These are phyloP conservation scores for Amphimallon solstitiale DNA, from an alignment of 2,888 invertebrate species.

Conservation along the genomic window DNA sequence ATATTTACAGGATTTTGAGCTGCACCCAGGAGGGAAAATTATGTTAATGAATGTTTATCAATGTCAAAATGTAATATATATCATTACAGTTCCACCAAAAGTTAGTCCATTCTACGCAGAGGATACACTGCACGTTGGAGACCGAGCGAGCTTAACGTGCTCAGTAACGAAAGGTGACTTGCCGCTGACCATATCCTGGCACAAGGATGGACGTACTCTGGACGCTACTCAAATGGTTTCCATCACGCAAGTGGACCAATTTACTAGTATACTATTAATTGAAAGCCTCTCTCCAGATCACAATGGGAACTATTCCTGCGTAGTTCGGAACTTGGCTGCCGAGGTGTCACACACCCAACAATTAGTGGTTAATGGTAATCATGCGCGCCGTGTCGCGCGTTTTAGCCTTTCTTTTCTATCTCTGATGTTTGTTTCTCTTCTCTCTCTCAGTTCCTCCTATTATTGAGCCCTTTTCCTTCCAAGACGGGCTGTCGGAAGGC, in stretches of 20 bases:
- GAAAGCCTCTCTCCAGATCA: slow-evolving; percentile 79
- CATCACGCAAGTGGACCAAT: slow-evolving; percentile 79
- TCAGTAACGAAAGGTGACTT: slow-evolving; percentile 81
- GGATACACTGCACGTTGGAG: slow-evolving; percentile 76
- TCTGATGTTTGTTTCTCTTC: slow-evolving; percentile 69
- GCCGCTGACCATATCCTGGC: slow-evolving; percentile 80
- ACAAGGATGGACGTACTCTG: slow-evolving; percentile 76
- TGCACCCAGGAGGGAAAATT: slow-evolving; percentile 4
- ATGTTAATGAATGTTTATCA: neutral
- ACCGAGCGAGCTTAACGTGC: slow-evolving; percentile 78
- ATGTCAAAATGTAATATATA: slow-evolving; percentile 36
- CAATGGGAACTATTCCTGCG: slow-evolving; percentile 82
- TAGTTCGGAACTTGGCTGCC: slow-evolving; percentile 77
- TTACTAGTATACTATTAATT: slow-evolving; percentile 81
- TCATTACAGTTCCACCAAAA: slow-evolving; percentile 78
- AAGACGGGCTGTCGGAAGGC: slow-evolving; percentile 84
- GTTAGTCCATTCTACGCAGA: slow-evolving; percentile 79
- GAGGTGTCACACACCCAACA: slow-evolving; percentile 79
- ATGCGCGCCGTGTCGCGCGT: slow-evolving; percentile 62
- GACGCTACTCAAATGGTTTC: slow-evolving; percentile 71
- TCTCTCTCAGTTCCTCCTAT: slow-evolving; percentile 79
- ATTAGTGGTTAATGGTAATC: slow-evolving; percentile 82
- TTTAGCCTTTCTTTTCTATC: slow-evolving; percentile 65
- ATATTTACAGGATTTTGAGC: neutral
- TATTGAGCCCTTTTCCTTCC: slow-evolving; percentile 86